Evolutionary conservation across 2,797 vertebrate genomes (phyloP).

Genomic region (Mallotus villosus): DNA sequence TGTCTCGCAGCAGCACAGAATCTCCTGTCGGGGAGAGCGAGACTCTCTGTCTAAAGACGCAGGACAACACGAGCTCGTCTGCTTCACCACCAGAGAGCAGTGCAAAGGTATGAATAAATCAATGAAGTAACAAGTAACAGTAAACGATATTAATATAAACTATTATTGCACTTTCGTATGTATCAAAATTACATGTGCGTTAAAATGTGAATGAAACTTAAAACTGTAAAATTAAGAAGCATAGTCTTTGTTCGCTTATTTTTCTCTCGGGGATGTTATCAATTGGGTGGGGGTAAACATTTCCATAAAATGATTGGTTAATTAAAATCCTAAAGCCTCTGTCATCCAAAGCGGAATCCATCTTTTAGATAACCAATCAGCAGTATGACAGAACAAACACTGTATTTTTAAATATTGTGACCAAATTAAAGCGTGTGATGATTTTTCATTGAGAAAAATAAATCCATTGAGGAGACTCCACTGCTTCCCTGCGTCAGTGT

Average conservation of each 20-base stretch:
- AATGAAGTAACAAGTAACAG: slow-evolving; percentile 7
- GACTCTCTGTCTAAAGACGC: slow-evolving; percentile 79
- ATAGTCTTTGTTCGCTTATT: background rate
- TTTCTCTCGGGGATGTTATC: background rate
- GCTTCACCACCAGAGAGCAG: slow-evolving; percentile 80
- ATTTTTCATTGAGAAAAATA: slow-evolving; percentile 95
- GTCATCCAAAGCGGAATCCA: background rate
- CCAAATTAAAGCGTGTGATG: slow-evolving; percentile 71
- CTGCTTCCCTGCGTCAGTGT: slow-evolving; percentile 92
- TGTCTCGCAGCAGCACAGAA: slow-evolving; percentile 86
- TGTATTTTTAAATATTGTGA: slow-evolving; percentile 60
- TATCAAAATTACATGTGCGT: no score
- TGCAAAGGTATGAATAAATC: slow-evolving; percentile 81
- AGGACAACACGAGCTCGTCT: slow-evolving; percentile 81
- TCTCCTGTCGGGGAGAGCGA: slow-evolving; percentile 83
- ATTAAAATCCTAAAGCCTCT: background rate
- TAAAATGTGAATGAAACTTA: background rate
- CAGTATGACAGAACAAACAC: background rate
- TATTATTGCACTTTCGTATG: no score
- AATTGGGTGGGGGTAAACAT: background rate
- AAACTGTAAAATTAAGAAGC: background rate
- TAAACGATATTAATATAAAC: background rate
- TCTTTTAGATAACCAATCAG: background rate
- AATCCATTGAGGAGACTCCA: slow-evolving; percentile 99
- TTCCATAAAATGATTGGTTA: background rate